These are phyloP conservation scores for Andrena praecox DNA, from an alignment of 2,888 invertebrate species.

Conservation along the genomic window DNA sequence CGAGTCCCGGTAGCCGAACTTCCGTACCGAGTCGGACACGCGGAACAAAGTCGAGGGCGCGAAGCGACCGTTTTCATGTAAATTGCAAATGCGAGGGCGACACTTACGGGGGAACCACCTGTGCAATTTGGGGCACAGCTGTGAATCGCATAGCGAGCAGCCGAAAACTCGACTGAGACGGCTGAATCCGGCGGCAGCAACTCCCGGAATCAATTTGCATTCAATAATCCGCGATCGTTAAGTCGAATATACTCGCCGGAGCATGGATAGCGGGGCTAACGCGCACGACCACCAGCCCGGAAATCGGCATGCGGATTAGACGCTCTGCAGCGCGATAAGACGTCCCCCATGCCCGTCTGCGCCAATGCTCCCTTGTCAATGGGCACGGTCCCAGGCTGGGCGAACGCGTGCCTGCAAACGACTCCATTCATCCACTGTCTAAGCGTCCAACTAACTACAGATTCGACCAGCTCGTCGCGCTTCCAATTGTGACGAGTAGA, in stretches of 20 bases:
- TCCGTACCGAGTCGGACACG: not conserved
- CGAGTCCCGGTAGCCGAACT: not conserved
- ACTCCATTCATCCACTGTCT: slow-evolving; percentile 45
- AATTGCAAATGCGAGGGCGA: not conserved
- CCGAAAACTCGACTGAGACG: not conserved
- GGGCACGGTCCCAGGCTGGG: slow-evolving; percentile 40
- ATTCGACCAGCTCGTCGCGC: slow-evolving; percentile 26
- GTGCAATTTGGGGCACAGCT: not conserved
- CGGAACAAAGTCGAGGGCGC: not conserved
- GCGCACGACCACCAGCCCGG: slow-evolving; percentile 54
- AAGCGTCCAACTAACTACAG: slow-evolving; percentile 28
- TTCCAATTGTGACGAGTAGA: not conserved
- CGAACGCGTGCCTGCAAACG: slow-evolving; percentile 48
- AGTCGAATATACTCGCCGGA: slow-evolving; percentile 61
- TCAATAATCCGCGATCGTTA: slow-evolving; percentile 68
- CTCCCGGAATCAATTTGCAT: slow-evolving; percentile 76
- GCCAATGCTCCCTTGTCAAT: slow-evolving; percentile 73
- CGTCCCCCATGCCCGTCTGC: slow-evolving; percentile 31
- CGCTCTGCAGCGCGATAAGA: slow-evolving; percentile 72
- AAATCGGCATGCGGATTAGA: slow-evolving; percentile 75
- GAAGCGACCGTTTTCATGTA: slow-evolving; percentile 4
- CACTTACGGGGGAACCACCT: slow-evolving; percentile 17
- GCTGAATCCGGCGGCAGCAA: slow-evolving; percentile 38
- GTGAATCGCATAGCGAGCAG: slow-evolving; percentile 6
- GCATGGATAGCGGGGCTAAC: slow-evolving; percentile 31